Base-by-base conservation (phyloP, 2,888 invertebrate species). In the Tromatobia lineatoria region DNA sequence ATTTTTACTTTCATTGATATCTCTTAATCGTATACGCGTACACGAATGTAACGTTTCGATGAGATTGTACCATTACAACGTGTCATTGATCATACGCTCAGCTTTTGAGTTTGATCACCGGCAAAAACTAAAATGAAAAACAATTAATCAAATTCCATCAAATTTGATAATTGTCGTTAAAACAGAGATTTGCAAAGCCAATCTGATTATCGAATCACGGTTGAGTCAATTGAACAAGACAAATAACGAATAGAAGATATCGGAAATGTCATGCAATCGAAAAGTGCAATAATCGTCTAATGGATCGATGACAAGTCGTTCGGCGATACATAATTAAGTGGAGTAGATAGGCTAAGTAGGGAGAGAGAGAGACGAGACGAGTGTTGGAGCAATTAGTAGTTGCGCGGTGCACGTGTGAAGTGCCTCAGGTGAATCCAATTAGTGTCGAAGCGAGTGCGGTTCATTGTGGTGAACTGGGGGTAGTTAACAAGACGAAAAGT, bases 351-450 rank as follows among this genome's bases (percentile, higher is more conserved):
- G 47, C 66, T 50, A 67, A 67, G 42, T 23, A 45, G 25, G 23
- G 52, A 25, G 11, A 29, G 3, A 50, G 2, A 15, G 13, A 50
- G 23, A 15, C 3, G 29, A 15, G 13, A 34, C 74, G 64, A 34
- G 34, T 20, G 61, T 13, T 20, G 11, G 52, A 15, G 59, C 34
- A 73, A 73, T 73, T 59, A 59, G 34, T 38, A 29, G 34, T 70
- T 64, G 34, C 34, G 20, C 42, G 20, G 15, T 25, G 52, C 11
- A 7, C 13, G 54, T 57, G 70, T 69, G 50, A 61, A 54, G 23
- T 47, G 11, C 34, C 67, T 50, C 20, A 23, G 42, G 69, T 75
- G 82, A 85, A 85, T 85, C 38, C 64, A 75, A 82, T 85, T 79
- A 85, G 64, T 54, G 73, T 76, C 47, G 61, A 13, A 20, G 61